Evolutionary conservation across 92 coral and sea anemone species (phyloP).

Genomic region (Hydrozoanthus gracilis): DNA sequence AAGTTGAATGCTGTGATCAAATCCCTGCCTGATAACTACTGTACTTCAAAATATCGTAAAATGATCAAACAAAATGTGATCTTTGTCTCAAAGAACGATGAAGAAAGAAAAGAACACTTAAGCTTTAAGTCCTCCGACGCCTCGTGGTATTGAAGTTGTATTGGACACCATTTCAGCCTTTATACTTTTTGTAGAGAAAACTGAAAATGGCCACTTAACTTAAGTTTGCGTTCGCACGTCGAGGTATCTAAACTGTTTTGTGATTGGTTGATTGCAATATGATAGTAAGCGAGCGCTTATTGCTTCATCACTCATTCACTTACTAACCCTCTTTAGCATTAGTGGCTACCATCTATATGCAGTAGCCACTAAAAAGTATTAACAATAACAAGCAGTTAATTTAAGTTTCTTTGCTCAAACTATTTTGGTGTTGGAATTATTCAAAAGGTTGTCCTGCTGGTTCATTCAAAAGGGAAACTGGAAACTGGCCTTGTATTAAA

Average conservation of each 20-base stretch:
- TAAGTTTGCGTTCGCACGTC: not conserved
- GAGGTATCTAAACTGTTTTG: too few species aligned
- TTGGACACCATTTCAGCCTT: not conserved
- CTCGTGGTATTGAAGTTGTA: not conserved
- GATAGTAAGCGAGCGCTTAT: not conserved
- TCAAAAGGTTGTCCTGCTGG: not conserved
- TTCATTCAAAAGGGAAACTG: too few species aligned
- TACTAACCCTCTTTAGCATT: too few species aligned
- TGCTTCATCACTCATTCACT: too few species aligned
- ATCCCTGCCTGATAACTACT: not conserved
- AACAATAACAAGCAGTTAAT: not conserved
- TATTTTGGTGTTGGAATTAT: too few species aligned
- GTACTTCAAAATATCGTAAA: not conserved
- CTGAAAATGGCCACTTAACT: not conserved
- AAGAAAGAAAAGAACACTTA: not conserved
- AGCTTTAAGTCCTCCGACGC: not conserved
- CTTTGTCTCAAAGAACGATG: not conserved
- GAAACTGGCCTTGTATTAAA: too few species aligned
- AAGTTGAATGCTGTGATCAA: not conserved
- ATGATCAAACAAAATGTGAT: not conserved
- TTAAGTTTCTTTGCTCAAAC: too few species aligned
- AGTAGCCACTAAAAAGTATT: not conserved
- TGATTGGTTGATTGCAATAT: too few species aligned
- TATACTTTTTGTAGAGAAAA: not conserved
- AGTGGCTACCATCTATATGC: too few species aligned